These are phyloP conservation scores for Psittacula cyanocephala DNA, from an alignment of 2,113 vertebrate genomes.

Conservation along the genomic window DNA sequence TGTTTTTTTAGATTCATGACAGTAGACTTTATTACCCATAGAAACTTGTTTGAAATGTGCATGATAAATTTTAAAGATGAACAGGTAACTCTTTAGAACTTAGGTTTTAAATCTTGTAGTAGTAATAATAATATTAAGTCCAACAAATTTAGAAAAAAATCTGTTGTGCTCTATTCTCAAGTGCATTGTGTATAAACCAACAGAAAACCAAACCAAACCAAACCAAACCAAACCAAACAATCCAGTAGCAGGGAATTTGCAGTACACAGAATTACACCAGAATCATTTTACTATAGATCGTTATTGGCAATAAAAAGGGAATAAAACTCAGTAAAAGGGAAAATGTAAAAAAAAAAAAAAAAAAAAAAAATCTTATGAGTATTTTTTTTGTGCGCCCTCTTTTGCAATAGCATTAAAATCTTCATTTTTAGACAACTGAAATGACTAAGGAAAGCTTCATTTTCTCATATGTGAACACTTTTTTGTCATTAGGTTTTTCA, in stretches of 20 bases:
- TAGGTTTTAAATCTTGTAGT: not conserved
- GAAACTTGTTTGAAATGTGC: not conserved
- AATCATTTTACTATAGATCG: not conserved
- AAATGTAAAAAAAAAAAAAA: constrained; percentile 33
- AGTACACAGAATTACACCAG: not conserved
- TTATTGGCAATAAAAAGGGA: constrained; percentile 36
- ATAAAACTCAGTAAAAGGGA: constrained; percentile 34
- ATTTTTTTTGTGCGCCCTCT: not conserved
- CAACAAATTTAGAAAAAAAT: not conserved
- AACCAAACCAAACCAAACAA: not conserved
- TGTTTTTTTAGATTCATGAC: not conserved
- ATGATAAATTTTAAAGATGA: not conserved
- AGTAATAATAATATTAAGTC: not conserved
- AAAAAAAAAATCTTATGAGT: not conserved
- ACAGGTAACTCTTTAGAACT: not conserved
- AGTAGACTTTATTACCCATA: not conserved
- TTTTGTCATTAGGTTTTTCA: not conserved
- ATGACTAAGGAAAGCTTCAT: not conserved
- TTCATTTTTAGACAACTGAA: not conserved
- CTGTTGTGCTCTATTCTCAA: not conserved
- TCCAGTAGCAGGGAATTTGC: not conserved
- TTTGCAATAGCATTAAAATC: not conserved
- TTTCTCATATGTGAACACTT: not conserved
- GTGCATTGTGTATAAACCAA: not conserved
- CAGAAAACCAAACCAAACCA: no score